A percentile compares a stretch with the other conserved stretches of the same genome.
Evolutionary conservation across 2,113 vertebrate species (phyloP).

Genomic region (Choloepus hoffmanni): DNA sequence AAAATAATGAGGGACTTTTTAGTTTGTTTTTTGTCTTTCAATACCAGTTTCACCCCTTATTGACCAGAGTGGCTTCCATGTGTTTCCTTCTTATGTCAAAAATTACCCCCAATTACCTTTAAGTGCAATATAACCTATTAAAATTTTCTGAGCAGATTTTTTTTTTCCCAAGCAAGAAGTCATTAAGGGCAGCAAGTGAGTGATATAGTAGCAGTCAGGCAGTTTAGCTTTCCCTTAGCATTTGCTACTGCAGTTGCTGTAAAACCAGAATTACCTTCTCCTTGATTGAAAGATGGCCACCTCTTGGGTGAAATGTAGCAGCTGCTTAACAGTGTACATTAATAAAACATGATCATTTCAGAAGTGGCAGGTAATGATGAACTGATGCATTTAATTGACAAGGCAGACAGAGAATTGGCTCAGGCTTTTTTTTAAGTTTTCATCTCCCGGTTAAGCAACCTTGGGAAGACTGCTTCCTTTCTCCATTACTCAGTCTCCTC

Average conservation of each 20-base stretch:
- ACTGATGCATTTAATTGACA: conserved; percentile 41
- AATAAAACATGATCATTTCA: conserved; percentile 70
- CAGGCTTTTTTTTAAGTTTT: conserved; percentile 43
- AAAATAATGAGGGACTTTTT: background rate
- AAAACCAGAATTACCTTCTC: background rate
- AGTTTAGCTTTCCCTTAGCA: background rate
- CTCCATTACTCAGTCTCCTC: conserved; percentile 67
- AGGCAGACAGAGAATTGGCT: background rate
- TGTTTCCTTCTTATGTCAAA: background rate
- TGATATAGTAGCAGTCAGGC: background rate
- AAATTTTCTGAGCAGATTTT: conserved; percentile 5
- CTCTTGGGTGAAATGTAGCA: conserved; percentile 62
- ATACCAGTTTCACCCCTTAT: background rate
- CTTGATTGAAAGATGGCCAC: conserved; percentile 54
- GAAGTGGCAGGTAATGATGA: conserved; percentile 13
- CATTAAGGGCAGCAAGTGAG: background rate
- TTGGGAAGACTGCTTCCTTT: conserved; percentile 36
- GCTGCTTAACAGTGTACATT: conserved; percentile 54
- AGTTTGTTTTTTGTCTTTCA: background rate
- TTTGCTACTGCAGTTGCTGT: background rate
- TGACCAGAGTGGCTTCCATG: background rate
- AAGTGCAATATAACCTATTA: background rate
- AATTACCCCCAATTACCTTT: background rate
- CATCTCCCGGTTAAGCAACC: background rate
- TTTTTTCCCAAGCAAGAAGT: conserved; percentile 5